Evolutionary conservation across 2,888 invertebrate genomes (phyloP).

Genomic region (Ophraella communa): DNA sequence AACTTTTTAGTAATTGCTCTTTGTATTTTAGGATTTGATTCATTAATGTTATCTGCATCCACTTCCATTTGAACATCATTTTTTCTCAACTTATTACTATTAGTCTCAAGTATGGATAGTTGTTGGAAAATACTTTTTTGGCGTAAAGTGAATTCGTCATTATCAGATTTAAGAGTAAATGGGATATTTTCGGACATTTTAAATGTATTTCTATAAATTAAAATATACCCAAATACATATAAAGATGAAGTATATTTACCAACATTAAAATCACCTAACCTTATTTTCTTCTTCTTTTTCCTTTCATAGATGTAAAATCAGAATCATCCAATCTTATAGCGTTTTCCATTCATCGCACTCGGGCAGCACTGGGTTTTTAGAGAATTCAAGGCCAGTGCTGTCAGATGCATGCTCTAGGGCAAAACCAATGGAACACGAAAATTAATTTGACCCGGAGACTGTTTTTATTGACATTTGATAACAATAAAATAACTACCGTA

Average conservation of each 20-base stretch:
- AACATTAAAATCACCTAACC: background rate
- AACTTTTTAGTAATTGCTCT: slow-evolving; percentile 66
- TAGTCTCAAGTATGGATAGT: slow-evolving; percentile 65
- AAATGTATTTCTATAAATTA: background rate
- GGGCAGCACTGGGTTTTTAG: too few relatives aligned
- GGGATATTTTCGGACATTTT: slow-evolving; percentile 14
- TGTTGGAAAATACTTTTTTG: slow-evolving; percentile 75
- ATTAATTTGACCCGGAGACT: too few relatives aligned
- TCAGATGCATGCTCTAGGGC: too few relatives aligned
- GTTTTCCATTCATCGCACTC: too few relatives aligned
- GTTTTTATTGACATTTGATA: too few relatives aligned
- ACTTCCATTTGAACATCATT: slow-evolving; percentile 36
- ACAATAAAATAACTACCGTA: too few relatives aligned
- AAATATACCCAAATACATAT: background rate
- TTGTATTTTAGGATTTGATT: slow-evolving; percentile 49
- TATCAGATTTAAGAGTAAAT: slow-evolving; percentile 40
- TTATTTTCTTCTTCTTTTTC: background rate
- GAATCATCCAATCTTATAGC: too few relatives aligned
- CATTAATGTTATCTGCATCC: slow-evolving; percentile 22
- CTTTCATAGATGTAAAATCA: too few relatives aligned
- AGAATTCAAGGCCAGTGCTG: too few relatives aligned
- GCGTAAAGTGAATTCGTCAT: slow-evolving; percentile 62
- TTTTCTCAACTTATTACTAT: slow-evolving; percentile 2
- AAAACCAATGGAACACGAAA: too few relatives aligned
- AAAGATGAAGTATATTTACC: background rate